Base-by-base conservation (phyloP, 1,140 invertebrate genomes). In the Palaemon carinicauda region DNA sequence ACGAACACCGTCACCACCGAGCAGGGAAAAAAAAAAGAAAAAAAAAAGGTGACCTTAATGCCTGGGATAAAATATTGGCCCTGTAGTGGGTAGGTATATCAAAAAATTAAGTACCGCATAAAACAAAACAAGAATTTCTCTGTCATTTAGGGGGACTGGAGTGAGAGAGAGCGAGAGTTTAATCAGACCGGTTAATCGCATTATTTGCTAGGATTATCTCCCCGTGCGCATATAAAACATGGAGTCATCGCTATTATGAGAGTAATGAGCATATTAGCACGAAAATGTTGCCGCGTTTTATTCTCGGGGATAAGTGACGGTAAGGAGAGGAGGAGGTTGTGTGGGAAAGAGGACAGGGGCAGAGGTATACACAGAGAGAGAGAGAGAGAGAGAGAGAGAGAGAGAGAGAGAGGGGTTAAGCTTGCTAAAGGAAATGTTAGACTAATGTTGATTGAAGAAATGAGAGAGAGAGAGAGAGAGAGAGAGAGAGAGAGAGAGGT, bases 151-250 rank as follows among this genome's bases (percentile, higher is more conserved):
- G 53, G 50, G 21, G n/a, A n/a, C 65, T 12, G 80, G 60, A 53
- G 80, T 53, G 65, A 74, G 80, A 74, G 80, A 82, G 82, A 65
- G 75, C 50, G 81, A 54, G 83, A 77, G 77, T 80, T 86, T 86
- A 86, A 86, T 86, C 83, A 86, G 75, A 21, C 83, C 60, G 75
- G 77, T 51, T 86, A 86, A 86, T 86, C 83, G 83, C 83, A 86
- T 86, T 86, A 86, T 77, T 86, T 80, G 83, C 56, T 33, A 75
- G 54, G 83, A 86, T 86, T 86, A 86, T 86, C 65, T 86, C 83
- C 83, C 83, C 80, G 77, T 86, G 83, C 83, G 83, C 79, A 86
- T 86, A 86, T 86, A 86, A 86, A 86, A 86, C 83, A 86, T 60
- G 79, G 82, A 86, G 83, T 86, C 83, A 86, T 86, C 83, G 83